Evolutionary conservation across 2,888 invertebrate genomes (phyloP).

Genomic region (Ormia ochracea): DNA sequence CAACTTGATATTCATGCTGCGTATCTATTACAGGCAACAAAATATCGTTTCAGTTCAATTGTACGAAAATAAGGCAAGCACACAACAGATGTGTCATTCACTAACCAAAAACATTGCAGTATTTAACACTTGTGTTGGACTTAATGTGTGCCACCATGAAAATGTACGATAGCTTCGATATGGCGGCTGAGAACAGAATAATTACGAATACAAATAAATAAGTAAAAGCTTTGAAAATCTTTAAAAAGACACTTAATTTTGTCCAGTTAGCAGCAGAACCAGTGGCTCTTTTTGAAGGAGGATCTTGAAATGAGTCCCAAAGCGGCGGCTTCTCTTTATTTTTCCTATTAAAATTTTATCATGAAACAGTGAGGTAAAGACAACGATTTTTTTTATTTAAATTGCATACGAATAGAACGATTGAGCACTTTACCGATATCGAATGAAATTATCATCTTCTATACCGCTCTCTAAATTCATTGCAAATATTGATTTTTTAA

Average conservation of each 20-base stretch:
- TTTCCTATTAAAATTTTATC: slow-evolving; percentile 53
- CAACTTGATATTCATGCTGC: slow-evolving; percentile 81
- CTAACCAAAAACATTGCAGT: slow-evolving; percentile 61
- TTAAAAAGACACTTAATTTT: slow-evolving; percentile 81
- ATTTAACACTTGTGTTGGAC: slow-evolving; percentile 64
- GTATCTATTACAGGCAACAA: not conserved
- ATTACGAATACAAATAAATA: slow-evolving; percentile 83
- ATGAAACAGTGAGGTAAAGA: not conserved
- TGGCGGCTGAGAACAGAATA: slow-evolving; percentile 82
- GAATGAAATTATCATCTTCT: slow-evolving; percentile 48
- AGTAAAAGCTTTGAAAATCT: slow-evolving; percentile 82
- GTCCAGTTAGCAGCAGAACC: slow-evolving; percentile 82
- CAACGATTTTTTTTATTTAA: not conserved
- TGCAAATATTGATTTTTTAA: not conserved
- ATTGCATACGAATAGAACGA: too few relatives aligned
- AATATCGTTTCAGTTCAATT: not conserved
- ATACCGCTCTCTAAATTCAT: slow-evolving; percentile 38
- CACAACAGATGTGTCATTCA: not conserved
- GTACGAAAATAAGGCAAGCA: not conserved
- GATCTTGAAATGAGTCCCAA: slow-evolving; percentile 89
- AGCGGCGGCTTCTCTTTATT: slow-evolving; percentile 77
- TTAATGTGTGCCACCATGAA: slow-evolving; percentile 79
- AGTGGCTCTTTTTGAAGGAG: slow-evolving; percentile 82
- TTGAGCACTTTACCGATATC: slow-evolving; percentile 50
- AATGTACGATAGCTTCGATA: slow-evolving; percentile 85